These are phyloP conservation scores for Galemys pyrenaicus DNA, from an alignment of 2,113 vertebrate species.

Conservation along the genomic window DNA sequence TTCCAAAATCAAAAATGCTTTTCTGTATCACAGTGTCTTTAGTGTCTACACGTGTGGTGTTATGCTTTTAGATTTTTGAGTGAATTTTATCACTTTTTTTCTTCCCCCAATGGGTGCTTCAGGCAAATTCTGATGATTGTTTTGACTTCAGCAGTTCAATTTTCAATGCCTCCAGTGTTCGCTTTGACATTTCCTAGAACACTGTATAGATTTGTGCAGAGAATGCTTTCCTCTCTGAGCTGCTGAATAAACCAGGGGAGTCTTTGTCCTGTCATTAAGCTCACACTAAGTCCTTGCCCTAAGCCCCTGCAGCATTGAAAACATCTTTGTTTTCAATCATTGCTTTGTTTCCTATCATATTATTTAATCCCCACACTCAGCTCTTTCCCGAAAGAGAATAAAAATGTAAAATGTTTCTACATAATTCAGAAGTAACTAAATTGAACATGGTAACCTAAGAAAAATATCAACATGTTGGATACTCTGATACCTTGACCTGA, in stretches of 20 bases:
- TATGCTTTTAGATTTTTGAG: background rate
- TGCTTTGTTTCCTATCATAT: background rate
- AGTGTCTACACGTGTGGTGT: background rate
- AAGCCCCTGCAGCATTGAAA: background rate
- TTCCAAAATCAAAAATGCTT: background rate
- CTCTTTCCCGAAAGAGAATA: background rate
- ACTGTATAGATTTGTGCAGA: background rate
- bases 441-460: background rate
- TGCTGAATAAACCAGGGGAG: background rate
- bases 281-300: background rate
- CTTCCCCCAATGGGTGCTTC: background rate
- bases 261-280: background rate
- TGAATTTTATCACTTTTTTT: background rate
- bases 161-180: background rate
- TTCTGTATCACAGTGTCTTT: background rate
- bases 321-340: background rate
- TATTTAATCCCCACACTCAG: no score
- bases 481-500: conserved; percentile 29
- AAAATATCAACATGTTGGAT: background rate
- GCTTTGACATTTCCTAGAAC: background rate
- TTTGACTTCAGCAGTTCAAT: background rate
- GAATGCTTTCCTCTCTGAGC: background rate
- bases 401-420: background rate
- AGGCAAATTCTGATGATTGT: background rate
- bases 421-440: conserved; percentile 7